Evolutionary conservation across 2,797 vertebrate species (phyloP).

Genomic region (Hydrolagus colliei): DNA sequence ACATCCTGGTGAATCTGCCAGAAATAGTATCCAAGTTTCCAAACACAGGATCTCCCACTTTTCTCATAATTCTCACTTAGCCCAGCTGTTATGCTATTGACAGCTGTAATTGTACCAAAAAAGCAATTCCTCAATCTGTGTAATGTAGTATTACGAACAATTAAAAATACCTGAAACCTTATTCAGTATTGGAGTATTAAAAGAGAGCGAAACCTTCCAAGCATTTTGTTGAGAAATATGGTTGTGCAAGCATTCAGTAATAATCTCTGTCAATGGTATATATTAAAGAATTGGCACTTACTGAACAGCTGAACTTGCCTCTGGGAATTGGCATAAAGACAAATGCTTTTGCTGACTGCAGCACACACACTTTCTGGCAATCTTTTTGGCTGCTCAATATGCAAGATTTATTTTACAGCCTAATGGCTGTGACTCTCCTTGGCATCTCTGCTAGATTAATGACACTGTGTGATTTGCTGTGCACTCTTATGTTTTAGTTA

Average conservation of each 20-base stretch:
- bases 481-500: not conserved
- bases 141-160: not conserved
- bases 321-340: not conserved
- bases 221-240: not conserved
- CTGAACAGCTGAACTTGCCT: not conserved
- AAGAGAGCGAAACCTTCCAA: not conserved
- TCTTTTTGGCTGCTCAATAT: too few relatives aligned
- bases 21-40: not conserved
- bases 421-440: too few relatives aligned
- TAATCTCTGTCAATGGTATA: not conserved
- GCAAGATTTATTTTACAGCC: too few relatives aligned
- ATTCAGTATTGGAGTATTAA: not conserved
- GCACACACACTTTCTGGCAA: too few relatives aligned
- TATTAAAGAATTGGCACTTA: not conserved
- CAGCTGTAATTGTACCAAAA: not conserved
- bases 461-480: too few relatives aligned
- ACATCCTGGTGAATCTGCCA: too few relatives aligned
- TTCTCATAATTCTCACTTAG: not conserved
- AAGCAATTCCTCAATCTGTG: not conserved
- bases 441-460: too few relatives aligned
- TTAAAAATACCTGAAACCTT: not conserved
- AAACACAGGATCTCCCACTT: not conserved
- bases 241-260: not conserved
- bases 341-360: not conserved
- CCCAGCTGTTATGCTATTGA: not conserved